These are phyloP conservation scores for Archivesica marissinica DNA, from an alignment of 1,140 invertebrate species.

Conservation along the genomic window DNA sequence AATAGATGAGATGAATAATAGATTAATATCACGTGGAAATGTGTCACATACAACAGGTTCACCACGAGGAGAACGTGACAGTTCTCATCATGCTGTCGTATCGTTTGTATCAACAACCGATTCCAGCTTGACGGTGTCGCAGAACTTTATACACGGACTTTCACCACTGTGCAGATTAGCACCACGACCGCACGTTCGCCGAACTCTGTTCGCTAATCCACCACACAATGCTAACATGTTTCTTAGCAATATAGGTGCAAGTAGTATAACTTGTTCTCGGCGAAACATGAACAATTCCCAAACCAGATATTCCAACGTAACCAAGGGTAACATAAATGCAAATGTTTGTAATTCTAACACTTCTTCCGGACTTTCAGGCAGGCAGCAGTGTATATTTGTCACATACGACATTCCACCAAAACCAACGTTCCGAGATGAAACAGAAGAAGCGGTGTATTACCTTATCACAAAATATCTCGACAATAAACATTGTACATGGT, in stretches of 20 bases:
- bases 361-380: background rate
- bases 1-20: background rate
- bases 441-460: constrained; percentile 27
- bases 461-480: constrained; percentile 31
- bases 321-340: background rate
- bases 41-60: background rate
- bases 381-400: background rate
- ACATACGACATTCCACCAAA: background rate
- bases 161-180: constrained; percentile 4
- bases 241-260: too few species aligned
- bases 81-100: too few species aligned
- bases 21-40: background rate
- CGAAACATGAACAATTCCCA: too few species aligned
- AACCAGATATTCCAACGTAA: background rate
- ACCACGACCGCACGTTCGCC: background rate
- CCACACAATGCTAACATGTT: background rate
- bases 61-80: background rate
- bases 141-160: constrained; percentile 3
- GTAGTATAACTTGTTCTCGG: too few species aligned
- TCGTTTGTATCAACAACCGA: background rate
- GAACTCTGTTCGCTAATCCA: background rate
- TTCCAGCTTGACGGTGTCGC: background rate
- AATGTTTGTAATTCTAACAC: background rate
- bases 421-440: constrained; percentile 9
- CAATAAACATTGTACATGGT: constrained; percentile 6